These are phyloP conservation scores for Drosophila repletoides DNA, from an alignment of 1,140 invertebrate genomes.

Conservation along the genomic window DNA sequence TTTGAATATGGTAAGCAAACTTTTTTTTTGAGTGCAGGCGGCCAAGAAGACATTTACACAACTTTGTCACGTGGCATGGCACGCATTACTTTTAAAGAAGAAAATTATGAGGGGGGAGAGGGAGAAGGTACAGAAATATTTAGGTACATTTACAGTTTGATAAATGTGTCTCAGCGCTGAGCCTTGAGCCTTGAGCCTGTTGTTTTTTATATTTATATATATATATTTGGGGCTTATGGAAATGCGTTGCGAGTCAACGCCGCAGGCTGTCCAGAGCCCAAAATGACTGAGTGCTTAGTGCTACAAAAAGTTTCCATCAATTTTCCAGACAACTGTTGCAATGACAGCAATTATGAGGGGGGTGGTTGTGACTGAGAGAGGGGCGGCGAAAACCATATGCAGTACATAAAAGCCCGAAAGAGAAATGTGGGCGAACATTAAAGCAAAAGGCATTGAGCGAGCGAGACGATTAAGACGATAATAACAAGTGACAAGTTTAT, in stretches of 20 bases:
- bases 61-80: conserved; percentile 50
- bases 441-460: conserved; percentile 53
- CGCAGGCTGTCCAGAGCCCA: conserved; percentile 36
- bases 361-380: conserved; percentile 5
- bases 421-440: conserved; percentile 34
- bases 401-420: conserved; percentile 49
- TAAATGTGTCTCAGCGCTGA: conserved; percentile 55
- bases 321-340: conserved; percentile 67
- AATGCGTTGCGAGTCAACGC: conserved; percentile 45
- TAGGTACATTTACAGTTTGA: conserved; percentile 55
- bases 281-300: conserved; percentile 32
- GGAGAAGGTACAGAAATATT: not conserved
- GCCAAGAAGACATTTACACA: conserved; percentile 43
- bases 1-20: too few relatives aligned
- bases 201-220: not conserved
- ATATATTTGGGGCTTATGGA: conserved; percentile 31
- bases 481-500: conserved; percentile 80
- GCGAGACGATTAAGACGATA: conserved; percentile 76
- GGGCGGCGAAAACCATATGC: conserved; percentile 6
- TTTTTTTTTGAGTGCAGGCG: too few relatives aligned
- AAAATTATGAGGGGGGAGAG: not conserved
- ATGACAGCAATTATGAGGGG: conserved; percentile 68
- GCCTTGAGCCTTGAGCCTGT: not conserved
- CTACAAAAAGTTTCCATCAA: conserved; percentile 53
- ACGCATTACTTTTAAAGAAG: conserved; percentile 51